Evolutionary conservation across 1,140 invertebrate genomes (phyloP).

Genomic region (Mamestra configurata): DNA sequence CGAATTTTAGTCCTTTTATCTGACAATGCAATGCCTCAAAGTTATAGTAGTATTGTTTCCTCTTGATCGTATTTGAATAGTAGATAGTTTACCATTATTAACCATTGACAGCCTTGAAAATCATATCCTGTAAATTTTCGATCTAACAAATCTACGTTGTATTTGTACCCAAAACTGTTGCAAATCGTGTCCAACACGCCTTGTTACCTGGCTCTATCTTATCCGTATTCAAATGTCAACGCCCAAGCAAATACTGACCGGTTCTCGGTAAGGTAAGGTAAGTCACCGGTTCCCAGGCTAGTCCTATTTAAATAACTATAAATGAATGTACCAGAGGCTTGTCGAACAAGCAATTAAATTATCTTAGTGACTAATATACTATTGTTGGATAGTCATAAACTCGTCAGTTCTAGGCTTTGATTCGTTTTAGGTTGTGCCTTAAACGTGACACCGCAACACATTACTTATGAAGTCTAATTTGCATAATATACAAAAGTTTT

Average conservation of each 20-base stretch:
- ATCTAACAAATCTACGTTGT: neutral
- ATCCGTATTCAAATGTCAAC: conserved; percentile 39
- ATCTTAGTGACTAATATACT: neutral
- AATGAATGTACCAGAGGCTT: neutral
- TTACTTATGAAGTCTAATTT: neutral
- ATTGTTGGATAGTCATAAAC: neutral
- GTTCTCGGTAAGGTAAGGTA: conserved; percentile 35
- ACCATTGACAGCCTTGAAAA: no score
- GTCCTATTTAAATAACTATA: neutral
- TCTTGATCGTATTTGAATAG: no score
- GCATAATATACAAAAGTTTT: neutral
- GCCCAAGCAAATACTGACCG: conserved; percentile 47
- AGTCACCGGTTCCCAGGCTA: conserved; percentile 1
- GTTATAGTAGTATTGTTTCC: no score
- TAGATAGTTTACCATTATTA: no score
- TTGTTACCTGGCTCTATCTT: conserved; percentile 11
- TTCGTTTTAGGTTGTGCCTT: neutral
- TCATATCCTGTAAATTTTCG: neutral
- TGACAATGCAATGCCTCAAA: no score
- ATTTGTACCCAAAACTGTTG: neutral
- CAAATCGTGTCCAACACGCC: conserved; percentile 16
- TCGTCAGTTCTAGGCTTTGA: neutral
- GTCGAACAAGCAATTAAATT: neutral
- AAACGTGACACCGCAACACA: neutral
- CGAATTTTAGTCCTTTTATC: no score